phyloP scores from a whole-genome alignment of 1,140 invertebrate genomes.

The Steinernema feltiae region DNA sequence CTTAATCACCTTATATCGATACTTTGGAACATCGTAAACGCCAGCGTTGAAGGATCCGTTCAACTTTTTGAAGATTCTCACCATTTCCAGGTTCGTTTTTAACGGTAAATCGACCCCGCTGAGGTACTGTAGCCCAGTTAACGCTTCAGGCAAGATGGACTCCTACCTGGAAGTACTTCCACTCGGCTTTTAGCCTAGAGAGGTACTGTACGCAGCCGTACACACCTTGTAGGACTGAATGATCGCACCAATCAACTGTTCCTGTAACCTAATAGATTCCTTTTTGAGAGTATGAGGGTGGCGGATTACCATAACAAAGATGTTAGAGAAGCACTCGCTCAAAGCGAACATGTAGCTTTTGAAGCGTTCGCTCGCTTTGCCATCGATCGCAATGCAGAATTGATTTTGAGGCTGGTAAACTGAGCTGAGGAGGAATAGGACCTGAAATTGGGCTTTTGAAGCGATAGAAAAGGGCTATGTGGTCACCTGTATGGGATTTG shows the following conservation, averaged over 20 bases:
- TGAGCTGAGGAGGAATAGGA: conserved; percentile 33
- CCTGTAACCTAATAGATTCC: not conserved
- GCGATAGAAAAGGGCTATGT: too few relatives aligned
- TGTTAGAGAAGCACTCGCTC: conserved; percentile 42
- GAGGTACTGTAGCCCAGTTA: conserved; percentile 39
- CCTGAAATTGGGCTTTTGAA: too few relatives aligned
- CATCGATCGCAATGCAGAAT: conserved; percentile 48
- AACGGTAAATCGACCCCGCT: too few relatives aligned
- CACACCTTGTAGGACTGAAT: conserved; percentile 41
- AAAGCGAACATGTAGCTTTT: conserved; percentile 35
- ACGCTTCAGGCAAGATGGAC: conserved; percentile 22
- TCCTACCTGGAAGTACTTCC: conserved; percentile 43
- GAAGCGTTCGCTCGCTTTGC: conserved; percentile 27
- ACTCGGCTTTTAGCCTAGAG: conserved; percentile 35
- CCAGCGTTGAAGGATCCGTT: conserved; percentile 45
- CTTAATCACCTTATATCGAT: conserved; percentile 12
- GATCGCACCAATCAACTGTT: conserved; percentile 28
- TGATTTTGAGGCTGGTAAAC: conserved; percentile 52
- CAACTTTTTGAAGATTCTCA: too few relatives aligned
- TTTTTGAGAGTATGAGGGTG: not conserved
- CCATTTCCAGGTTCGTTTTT: too few relatives aligned
- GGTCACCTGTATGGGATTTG: too few relatives aligned
- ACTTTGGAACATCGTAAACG: conserved; percentile 21
- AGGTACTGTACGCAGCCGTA: conserved; percentile 39
- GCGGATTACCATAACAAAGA: conserved; percentile 44